Conservation (phyloP, 1,140 invertebrate genomes). For the Philaenus spumarius region DNA sequence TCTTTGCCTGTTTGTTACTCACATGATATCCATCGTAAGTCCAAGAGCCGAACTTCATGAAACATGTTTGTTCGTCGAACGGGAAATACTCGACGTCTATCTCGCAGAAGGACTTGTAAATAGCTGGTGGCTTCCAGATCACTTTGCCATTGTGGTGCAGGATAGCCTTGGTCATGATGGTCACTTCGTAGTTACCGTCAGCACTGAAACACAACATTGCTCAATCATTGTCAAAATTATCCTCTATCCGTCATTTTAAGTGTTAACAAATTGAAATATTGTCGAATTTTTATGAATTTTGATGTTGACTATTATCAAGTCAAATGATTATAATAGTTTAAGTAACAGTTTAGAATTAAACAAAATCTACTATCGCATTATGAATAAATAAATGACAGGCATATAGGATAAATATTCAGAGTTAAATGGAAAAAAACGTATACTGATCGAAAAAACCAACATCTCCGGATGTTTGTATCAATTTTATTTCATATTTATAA, state of each 20-base stretch:
- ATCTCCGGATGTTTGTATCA: too few species aligned
- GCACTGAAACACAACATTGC: constrained; percentile 55
- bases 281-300: neutral
- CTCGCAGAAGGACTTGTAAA: constrained; percentile 97
- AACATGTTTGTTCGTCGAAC: constrained; percentile 92
- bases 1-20: constrained; percentile 33
- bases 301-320: neutral
- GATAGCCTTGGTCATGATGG: constrained; percentile 94
- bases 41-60: constrained; percentile 97
- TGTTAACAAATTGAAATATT: too few species aligned
- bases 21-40: constrained; percentile 89
- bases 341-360: too few species aligned
- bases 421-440: too few species aligned
- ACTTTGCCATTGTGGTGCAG: constrained; percentile 89
- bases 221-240: constrained; percentile 25
- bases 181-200: constrained; percentile 97
- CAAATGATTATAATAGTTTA: too few species aligned
- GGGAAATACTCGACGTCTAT: constrained; percentile 96
- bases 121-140: constrained; percentile 94
- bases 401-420: too few species aligned
- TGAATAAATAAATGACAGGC: too few species aligned
- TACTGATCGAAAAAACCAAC: too few species aligned
- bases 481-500: too few species aligned
- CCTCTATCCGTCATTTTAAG: neutral
- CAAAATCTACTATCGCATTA: too few species aligned